These are phyloP conservation scores for Gila orcuttii DNA, from an alignment of 2,113 vertebrate species.

Conservation along the genomic window DNA sequence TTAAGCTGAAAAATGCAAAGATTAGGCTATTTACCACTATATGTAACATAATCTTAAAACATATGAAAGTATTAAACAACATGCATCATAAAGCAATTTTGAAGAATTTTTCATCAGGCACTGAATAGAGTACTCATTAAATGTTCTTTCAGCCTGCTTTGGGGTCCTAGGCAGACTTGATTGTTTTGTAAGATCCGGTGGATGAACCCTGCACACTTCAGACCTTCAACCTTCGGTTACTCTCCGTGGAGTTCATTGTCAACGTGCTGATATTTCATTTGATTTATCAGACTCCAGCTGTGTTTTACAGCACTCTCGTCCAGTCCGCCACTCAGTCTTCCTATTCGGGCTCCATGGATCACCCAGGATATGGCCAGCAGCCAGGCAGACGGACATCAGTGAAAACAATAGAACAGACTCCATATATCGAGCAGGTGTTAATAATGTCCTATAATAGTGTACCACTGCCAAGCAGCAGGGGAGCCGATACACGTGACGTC, in stretches of 20 bases:
- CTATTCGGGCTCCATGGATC: background rate
- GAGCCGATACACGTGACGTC: background rate
- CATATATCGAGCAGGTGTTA: slow-evolving; percentile 48
- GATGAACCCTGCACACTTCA: slow-evolving; percentile 4
- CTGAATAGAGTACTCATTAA: background rate
- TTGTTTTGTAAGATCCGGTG: background rate
- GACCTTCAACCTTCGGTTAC: background rate
- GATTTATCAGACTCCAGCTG: slow-evolving; percentile 48
- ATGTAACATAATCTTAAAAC: background rate
- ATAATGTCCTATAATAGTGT: slow-evolving; percentile 40
- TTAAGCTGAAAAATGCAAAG: background rate
- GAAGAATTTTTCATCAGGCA: background rate
- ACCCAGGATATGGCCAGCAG: slow-evolving; percentile 4
- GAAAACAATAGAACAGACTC: slow-evolving; percentile 45
- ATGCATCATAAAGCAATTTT: background rate
- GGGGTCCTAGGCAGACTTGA: background rate
- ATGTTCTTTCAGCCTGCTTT: background rate
- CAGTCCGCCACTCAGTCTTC: background rate
- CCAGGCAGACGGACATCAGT: slow-evolving; percentile 32
- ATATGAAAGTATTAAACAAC: background rate
- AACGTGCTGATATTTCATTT: slow-evolving; percentile 34
- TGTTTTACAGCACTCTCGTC: background rate
- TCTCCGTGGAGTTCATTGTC: slow-evolving; percentile 37
- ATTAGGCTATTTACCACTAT: background rate
- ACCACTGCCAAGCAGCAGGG: slow-evolving; percentile 30